A percentile compares a stretch with the other conserved stretches of the same genome.
Evolutionary conservation across 2,888 invertebrate species (phyloP).

Genomic region (Junonia oenone): DNA sequence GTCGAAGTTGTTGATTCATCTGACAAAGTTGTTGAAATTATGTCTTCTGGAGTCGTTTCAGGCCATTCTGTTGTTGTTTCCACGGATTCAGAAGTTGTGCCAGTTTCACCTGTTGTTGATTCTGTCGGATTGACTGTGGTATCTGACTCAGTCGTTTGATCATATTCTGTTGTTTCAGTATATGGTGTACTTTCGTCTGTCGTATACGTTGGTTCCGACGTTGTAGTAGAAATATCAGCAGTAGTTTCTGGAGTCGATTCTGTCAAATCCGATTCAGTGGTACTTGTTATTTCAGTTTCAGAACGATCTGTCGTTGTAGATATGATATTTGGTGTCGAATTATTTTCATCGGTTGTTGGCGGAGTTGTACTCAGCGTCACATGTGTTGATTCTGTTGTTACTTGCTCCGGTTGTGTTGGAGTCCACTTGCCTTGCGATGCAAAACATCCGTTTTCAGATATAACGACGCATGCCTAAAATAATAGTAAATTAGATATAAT

Average conservation of each 20-base stretch:
- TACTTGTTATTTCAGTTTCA: background rate
- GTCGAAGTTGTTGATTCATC: no score
- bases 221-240: background rate
- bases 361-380: background rate
- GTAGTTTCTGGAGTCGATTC: background rate
- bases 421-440: conserved; percentile 13
- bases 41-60: no score
- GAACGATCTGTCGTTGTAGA: no score
- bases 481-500: no score
- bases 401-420: background rate
- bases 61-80: background rate
- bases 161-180: no score
- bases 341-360: background rate
- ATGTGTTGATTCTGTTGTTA: background rate
- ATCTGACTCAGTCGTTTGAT: no score
- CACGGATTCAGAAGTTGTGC: background rate
- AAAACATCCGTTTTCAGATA: conserved; percentile 23
- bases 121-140: no score
- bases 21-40: no score
- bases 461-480: conserved; percentile 15
- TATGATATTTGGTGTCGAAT: background rate
- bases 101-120: background rate
- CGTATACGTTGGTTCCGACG: background rate
- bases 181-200: background rate
- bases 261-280: background rate